Percentiles rank a stretch among this genome's conserved stretches.
These are phyloP conservation scores for Volucella inanis DNA, from an alignment of 2,888 invertebrate species.

Conservation along the genomic window DNA sequence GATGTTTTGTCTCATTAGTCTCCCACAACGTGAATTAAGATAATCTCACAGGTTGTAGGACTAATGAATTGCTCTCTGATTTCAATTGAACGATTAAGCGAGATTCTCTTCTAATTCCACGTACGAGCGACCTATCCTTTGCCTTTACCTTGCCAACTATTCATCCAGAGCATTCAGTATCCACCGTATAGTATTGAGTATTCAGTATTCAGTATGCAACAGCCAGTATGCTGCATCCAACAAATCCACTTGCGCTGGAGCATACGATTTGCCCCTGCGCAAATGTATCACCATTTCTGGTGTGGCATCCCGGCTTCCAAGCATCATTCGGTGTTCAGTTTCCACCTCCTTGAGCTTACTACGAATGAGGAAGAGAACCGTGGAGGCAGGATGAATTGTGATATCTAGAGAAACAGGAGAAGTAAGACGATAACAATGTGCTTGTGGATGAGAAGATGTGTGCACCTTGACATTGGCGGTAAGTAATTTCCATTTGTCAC, in stretches of 20 bases:
- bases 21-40: constrained; percentile 83
- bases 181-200: too few species aligned
- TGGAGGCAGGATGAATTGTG: too few species aligned
- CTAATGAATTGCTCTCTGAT: constrained; percentile 83
- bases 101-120: constrained; percentile 69
- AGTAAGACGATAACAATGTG: too few species aligned
- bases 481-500: constrained; percentile 75
- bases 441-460: constrained; percentile 55
- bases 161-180: too few species aligned
- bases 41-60: constrained; percentile 82
- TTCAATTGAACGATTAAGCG: constrained; percentile 82
- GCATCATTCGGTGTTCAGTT: constrained; percentile 27
- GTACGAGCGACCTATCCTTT: constrained; percentile 43
- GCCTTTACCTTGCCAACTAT: too few species aligned
- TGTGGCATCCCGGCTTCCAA: constrained; percentile 55
- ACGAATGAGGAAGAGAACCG: constrained; percentile 2
- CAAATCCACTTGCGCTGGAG: background rate
- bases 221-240: background rate
- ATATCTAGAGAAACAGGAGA: too few species aligned
- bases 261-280: constrained; percentile 24
- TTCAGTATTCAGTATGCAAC: too few species aligned
- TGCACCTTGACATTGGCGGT: constrained; percentile 75
- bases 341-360: constrained; percentile 24
- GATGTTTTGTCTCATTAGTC: constrained; percentile 82
- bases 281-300: constrained; percentile 64